A percentile compares a stretch with the other conserved stretches of the same genome.
These are phyloP conservation scores for Ectemnius cavifrons DNA, from an alignment of 2,888 invertebrate genomes.

Conservation along the genomic window DNA sequence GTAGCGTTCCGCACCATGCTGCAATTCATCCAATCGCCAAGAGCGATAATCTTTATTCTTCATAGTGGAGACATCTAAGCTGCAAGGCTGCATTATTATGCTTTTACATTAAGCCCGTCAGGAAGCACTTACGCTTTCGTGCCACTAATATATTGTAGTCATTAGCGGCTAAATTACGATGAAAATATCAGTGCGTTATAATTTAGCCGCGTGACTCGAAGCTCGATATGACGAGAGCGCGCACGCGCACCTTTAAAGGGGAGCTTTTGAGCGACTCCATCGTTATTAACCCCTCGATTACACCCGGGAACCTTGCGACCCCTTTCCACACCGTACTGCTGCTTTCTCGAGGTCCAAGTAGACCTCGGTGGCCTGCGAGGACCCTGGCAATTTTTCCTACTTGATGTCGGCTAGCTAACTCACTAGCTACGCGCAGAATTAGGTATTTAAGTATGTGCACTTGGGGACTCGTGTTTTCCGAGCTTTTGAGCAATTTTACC, in stretches of 20 bases:
- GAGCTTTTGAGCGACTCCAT: neutral
- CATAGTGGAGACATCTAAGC: too few species aligned
- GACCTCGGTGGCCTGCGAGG: neutral
- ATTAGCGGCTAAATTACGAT: neutral
- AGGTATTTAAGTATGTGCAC: slow-evolving; percentile 7
- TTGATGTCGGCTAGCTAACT: slow-evolving; percentile 4
- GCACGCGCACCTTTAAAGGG: neutral
- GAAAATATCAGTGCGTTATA: neutral
- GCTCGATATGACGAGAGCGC: neutral
- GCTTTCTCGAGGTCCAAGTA: neutral
- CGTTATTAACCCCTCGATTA: neutral
- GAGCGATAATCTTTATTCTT: neutral
- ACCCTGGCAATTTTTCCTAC: neutral
- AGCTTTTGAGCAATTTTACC: slow-evolving; percentile 1
- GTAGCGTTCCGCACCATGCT: too few species aligned
- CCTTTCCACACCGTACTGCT: neutral
- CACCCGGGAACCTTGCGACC: slow-evolving; percentile 1
- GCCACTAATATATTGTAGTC: neutral
- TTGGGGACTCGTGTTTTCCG: neutral
- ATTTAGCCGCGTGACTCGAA: neutral
- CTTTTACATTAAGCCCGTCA: neutral
- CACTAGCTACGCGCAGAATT: neutral
- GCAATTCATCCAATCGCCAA: slow-evolving; percentile 14
- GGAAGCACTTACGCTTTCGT: neutral
- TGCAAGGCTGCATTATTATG: too few species aligned